Evolutionary conservation across 1,140 invertebrate species (phyloP), one percentile per base, ranked within the genome.

Genomic region (Drosophila kurseongensis): DNA sequence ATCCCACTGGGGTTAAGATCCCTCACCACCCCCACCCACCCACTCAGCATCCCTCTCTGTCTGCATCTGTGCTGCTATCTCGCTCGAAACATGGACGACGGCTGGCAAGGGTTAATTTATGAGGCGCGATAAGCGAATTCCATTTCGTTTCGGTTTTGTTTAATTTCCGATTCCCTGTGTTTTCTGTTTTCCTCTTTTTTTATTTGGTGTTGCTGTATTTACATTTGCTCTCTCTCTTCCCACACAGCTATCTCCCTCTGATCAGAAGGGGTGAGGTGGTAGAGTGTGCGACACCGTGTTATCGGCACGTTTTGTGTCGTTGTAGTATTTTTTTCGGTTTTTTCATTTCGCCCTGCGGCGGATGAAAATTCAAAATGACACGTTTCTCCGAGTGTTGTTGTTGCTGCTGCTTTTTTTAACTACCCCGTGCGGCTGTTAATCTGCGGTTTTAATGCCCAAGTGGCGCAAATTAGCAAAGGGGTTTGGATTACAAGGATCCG

Each of bases 121-220:
- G 83, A 89, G 83, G 84, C 83, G 83, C 83, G 83, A 88, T 88
- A 88, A 88, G 83, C 83, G 84, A 88, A 88, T 88, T 88, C 83
- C 83, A 88, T 88, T 88, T 88, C 83, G 83, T 83, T 88, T 89
- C 80, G 83, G 84, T 83, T 88, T 88, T 88, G 83, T 88, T 88
- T 88, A 88, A 88, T 88, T 88, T 88, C 84, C 83, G 83, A 88
- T 88, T 89, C 85, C 75, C 83, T 86, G 59, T 78, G 65, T 76
- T 63, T 75, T 75, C 74, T 83, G 60, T 83, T 79, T 75, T 75
- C 60, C 69, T 77, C 38, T 62, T 66, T 36, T 69, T 69, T 52
- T 60, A 56, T 80, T 68, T 65, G 58, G 50, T 55, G 56, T 74
- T 77, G 52, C 44, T 59, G 55, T 85, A 86, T 85, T 85, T 85